These are phyloP conservation scores for Timandra comae DNA, from an alignment of 2,888 invertebrate genomes.

Conservation along the genomic window DNA sequence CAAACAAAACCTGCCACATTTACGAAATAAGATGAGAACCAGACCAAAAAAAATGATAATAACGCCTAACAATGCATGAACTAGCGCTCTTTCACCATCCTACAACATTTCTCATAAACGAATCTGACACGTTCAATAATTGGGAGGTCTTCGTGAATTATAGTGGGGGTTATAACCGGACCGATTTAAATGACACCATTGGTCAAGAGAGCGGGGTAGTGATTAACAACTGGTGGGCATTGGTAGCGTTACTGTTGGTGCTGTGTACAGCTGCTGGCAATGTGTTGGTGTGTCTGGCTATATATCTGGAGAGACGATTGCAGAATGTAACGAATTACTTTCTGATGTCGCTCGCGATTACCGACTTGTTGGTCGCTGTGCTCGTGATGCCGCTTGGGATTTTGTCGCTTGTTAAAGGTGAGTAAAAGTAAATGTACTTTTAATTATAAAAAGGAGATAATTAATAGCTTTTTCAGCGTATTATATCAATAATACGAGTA, in stretches of 20 bases:
- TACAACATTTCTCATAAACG: slow-evolving; percentile 18
- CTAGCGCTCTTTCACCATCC: slow-evolving; percentile 30
- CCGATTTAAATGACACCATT: slow-evolving; percentile 36
- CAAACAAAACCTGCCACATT: slow-evolving; percentile 44
- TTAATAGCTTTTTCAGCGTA: no score
- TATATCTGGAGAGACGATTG: slow-evolving; percentile 91
- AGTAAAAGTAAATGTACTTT: no score
- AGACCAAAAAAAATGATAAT: slow-evolving; percentile 48
- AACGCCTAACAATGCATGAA: slow-evolving; percentile 58
- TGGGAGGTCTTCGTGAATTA: slow-evolving; percentile 30
- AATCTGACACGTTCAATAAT: slow-evolving; percentile 23
- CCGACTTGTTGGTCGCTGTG: slow-evolving; percentile 95
- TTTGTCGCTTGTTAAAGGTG: slow-evolving; percentile 87
- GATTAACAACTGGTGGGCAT: slow-evolving; percentile 87
- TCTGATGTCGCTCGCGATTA: slow-evolving; percentile 95
- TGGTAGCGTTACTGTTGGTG: slow-evolving; percentile 85
- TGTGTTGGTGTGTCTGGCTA: slow-evolving; percentile 94
- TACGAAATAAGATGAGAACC: slow-evolving; percentile 68
- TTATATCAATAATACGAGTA: no score
- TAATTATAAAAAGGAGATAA: no score
- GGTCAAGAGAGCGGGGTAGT: slow-evolving; percentile 24
- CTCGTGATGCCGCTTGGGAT: slow-evolving; percentile 97
- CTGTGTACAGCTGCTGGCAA: slow-evolving; percentile 94
- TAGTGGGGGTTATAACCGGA: slow-evolving; percentile 19
- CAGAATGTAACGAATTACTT: slow-evolving; percentile 99